These are phyloP conservation scores for Diogma glabrata DNA, from an alignment of 2,888 invertebrate species.

Conservation along the genomic window DNA sequence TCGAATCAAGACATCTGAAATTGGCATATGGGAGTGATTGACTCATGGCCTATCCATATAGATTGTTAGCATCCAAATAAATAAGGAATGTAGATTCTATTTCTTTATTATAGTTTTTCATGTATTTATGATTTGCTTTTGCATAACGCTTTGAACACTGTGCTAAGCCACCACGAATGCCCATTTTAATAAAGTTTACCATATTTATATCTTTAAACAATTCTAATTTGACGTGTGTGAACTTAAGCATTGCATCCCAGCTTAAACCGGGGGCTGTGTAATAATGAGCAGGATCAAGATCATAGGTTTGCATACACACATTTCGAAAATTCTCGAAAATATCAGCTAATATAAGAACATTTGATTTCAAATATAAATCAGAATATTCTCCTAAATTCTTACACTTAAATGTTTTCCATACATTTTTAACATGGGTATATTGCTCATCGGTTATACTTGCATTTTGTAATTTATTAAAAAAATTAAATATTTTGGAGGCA, in stretches of 20 bases:
- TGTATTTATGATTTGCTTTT: constrained; percentile 10
- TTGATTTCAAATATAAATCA: constrained; percentile 25
- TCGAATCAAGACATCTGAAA: constrained; percentile 19
- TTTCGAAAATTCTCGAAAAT: too few species aligned
- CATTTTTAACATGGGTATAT: constrained; percentile 23
- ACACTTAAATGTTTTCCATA: neutral
- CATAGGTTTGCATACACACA: neutral
- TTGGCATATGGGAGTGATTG: constrained; percentile 20
- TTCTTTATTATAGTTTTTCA: constrained; percentile 6
- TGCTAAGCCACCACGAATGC: constrained; percentile 14
- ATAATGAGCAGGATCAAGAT: neutral
- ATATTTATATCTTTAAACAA: constrained; percentile 14
- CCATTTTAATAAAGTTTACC: constrained; percentile 9
- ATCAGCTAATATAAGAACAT: constrained; percentile 24
- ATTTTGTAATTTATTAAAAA: constrained; percentile 10
- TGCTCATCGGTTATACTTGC: constrained; percentile 24
- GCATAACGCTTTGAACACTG: constrained; percentile 12
- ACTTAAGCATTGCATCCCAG: too few species aligned
- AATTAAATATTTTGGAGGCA: neutral
- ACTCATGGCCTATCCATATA: constrained; percentile 21
- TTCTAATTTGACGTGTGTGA: too few species aligned
- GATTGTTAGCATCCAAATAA: constrained; percentile 22
- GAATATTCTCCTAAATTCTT: constrained; percentile 2
- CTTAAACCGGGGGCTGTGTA: too few species aligned
- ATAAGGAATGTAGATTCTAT: constrained; percentile 4